Evolutionary conservation across 2,888 invertebrate species (phyloP), one percentile per base, ranked within the genome.

Genomic region (Calameuta pallipes): DNA sequence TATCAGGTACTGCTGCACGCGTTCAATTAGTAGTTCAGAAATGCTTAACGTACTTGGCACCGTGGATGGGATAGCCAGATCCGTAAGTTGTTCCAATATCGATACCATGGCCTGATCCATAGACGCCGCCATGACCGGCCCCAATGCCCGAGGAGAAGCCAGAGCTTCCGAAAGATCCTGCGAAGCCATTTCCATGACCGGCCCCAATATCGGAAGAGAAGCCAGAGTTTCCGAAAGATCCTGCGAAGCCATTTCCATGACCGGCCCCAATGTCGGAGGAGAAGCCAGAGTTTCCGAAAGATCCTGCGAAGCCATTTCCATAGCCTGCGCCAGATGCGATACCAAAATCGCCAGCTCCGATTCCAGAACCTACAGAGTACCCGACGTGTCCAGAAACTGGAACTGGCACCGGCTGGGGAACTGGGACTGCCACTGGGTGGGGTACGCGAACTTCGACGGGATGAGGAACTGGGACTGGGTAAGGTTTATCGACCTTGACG

Each of bases 401-500:
- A 33, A 84, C 82, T 23, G 85, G 83, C 6, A 83, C 78, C 1
- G 84, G 83, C 37, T 84, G 81, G 33, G 84, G 75, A 35, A 83
- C 82, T 4, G 83, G 84, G 36, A 87, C 83, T 4, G 87, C 83
- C 3, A 87, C 85, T 1, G 86, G 87, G 0, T 85, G 85, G 11
- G 85, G 85, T 11, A 85, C 85, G 30, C 80, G 85, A n/a, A 85
- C 80, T 6, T 83, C 81, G 69, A 83, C 76, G 13, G 84, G 82
- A 0, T 83, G 84, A 0, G 84, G 82, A 1, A 85, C 84, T 3
- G 85, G 78, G 11, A 85, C 85, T 33, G 85, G 82, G 56, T 86
- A 86, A n/a, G 87, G 87, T 70, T 83, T 83, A 74, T 87, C 86
- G 69, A 87, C 80, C 35, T 82, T 84, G 56, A 86, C 75, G 11